These are phyloP conservation scores for Cataglyphis hispanica DNA, from an alignment of 1,140 invertebrate species.

Conservation along the genomic window DNA sequence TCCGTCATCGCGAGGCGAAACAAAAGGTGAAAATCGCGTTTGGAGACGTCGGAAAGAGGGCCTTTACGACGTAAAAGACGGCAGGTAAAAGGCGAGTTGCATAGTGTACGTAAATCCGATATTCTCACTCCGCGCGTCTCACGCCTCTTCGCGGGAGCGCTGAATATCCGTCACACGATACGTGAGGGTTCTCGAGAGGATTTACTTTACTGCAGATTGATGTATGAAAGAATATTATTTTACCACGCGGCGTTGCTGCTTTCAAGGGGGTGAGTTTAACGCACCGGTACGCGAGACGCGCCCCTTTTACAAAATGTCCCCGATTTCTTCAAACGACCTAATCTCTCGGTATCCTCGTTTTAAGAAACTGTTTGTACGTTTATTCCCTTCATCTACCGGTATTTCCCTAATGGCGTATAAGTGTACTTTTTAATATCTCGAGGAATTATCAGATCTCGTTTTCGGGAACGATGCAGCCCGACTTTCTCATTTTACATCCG, in stretches of 20 bases:
- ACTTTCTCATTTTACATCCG: conserved; percentile 58
- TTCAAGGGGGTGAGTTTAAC: conserved; percentile 41
- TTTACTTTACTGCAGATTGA: conserved; percentile 75
- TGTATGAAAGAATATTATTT: conserved; percentile 70
- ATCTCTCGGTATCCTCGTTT: neutral
- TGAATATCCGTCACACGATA: conserved; percentile 80
- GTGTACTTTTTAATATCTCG: conserved; percentile 1
- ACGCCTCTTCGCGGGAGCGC: conserved; percentile 70
- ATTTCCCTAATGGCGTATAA: neutral
- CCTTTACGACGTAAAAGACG: conserved; percentile 42
- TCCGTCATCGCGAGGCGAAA: conserved; percentile 49
- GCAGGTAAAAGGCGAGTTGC: conserved; percentile 70
- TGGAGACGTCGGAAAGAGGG: conserved; percentile 61
- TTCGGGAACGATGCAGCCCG: conserved; percentile 26
- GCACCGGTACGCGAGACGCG: neutral
- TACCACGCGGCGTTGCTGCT: conserved; percentile 51
- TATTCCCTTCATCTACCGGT: neutral
- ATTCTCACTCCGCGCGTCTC: conserved; percentile 79
- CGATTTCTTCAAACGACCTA: conserved; percentile 1
- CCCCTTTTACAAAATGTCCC: neutral
- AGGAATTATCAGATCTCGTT: conserved; percentile 42
- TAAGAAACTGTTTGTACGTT: neutral
- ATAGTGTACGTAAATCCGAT: conserved; percentile 81
- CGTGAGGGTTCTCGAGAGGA: conserved; percentile 68
- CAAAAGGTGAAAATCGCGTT: conserved; percentile 68